A percentile compares a stretch with the other conserved stretches of the same genome.
phyloP scores from a whole-genome alignment of 37 sponge, comb jelly and placozoan genomes.

The Oscarella lobularis region DNA sequence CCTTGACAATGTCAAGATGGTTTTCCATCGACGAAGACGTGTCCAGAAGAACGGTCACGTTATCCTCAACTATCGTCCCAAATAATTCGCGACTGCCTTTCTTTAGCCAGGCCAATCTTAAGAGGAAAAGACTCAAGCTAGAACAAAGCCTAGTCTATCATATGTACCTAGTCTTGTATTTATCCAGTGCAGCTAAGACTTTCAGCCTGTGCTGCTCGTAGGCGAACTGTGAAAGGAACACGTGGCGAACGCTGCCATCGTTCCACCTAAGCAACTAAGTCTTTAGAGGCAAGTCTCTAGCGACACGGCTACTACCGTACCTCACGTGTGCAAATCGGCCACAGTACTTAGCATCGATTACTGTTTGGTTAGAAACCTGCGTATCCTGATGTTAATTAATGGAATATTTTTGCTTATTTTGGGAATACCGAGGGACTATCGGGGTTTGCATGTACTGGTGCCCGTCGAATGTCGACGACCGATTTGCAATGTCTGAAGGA shows the following conservation, averaged over 20 bases:
- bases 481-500: conserved; percentile 81
- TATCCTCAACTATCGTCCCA: conserved; percentile 76
- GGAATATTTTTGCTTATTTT: too few relatives aligned
- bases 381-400: neutral
- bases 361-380: conserved; percentile 5
- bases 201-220: neutral
- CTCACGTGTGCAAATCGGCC: conserved; percentile 59
- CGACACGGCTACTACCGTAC: too few relatives aligned
- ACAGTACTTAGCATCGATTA: conserved; percentile 64
- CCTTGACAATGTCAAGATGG: conserved; percentile 53
- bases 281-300: too few relatives aligned
- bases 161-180: neutral
- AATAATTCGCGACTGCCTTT: conserved; percentile 72
- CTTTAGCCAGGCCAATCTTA: conserved; percentile 60
- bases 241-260: neutral
- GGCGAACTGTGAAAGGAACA: neutral
- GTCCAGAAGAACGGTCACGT: conserved; percentile 53
- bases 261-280: neutral
- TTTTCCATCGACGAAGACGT: conserved; percentile 62
- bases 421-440: too few relatives aligned
- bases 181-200: neutral
- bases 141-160: neutral
- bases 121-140: neutral
- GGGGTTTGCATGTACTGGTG: too few relatives aligned
- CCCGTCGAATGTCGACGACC: too few relatives aligned